phyloP scores from a whole-genome alignment of 2,797 vertebrate species.

The Tapirus indicus region DNA sequence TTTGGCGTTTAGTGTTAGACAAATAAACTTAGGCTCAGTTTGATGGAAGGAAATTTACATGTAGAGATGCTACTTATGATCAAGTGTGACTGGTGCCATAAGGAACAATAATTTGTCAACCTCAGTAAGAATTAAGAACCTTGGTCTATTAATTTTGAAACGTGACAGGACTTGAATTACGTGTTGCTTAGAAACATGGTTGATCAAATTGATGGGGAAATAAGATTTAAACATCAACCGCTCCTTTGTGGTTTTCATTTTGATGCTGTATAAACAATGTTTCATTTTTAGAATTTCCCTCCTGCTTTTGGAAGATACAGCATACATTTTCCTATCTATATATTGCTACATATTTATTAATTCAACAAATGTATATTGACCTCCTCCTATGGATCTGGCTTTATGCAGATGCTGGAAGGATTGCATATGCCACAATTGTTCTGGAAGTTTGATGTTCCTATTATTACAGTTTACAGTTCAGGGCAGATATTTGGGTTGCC shows the following conservation, averaged over 20 bases:
- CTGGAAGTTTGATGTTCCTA: neutral
- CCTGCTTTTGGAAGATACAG: neutral
- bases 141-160: slow-evolving; percentile 82
- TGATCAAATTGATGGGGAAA: slow-evolving; percentile 80
- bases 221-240: slow-evolving; percentile 72
- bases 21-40: slow-evolving; percentile 79
- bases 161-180: slow-evolving; percentile 66
- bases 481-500: neutral
- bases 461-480: neutral
- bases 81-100: slow-evolving; percentile 69
- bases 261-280: neutral
- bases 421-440: neutral
- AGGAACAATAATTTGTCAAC: slow-evolving; percentile 80
- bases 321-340: neutral
- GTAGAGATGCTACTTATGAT: slow-evolving; percentile 75
- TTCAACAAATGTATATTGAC: neutral
- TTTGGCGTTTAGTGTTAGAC: slow-evolving; percentile 61
- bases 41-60: slow-evolving; percentile 68
- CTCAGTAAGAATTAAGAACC: slow-evolving; percentile 81
- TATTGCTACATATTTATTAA: neutral
- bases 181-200: slow-evolving; percentile 76
- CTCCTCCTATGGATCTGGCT: neutral
- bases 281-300: neutral
- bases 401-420: neutral
- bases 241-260: slow-evolving; percentile 70